Conservation (phyloP, 35 echinoderm and acorn worm species). For the Heliocidaris erythrogramma region DNA sequence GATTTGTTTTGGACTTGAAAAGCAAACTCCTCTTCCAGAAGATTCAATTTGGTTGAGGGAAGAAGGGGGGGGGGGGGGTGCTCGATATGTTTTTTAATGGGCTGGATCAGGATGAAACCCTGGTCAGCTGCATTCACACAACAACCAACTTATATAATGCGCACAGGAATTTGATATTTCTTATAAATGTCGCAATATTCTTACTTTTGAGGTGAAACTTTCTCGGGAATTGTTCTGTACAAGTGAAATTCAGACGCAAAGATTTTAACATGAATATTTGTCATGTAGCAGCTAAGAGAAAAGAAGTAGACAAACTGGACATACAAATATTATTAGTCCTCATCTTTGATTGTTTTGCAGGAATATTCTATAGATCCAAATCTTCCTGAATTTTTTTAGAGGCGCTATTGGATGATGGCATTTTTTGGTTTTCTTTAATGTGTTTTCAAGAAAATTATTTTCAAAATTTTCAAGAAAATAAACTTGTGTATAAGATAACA, state of each 20-base stretch:
- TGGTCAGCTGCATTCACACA: not conserved
- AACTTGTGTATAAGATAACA: not conserved
- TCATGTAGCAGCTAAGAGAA: too few relatives aligned
- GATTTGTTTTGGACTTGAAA: slow-evolving; percentile 42
- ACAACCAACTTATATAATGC: not conserved
- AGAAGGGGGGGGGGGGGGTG: not conserved
- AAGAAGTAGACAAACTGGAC: not conserved
- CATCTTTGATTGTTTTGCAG: not conserved
- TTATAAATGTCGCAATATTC: not conserved
- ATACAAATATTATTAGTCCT: not conserved
- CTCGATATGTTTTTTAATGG: not conserved
- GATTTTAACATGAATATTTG: too few relatives aligned
- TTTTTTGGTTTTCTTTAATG: not conserved
- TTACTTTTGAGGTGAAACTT: too few relatives aligned
- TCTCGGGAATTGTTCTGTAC: too few relatives aligned
- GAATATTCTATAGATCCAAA: not conserved
- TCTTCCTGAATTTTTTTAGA: not conserved
- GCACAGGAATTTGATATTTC: not conserved
- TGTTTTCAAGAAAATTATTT: not conserved
- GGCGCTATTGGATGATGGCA: not conserved
- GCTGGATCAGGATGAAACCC: not conserved
- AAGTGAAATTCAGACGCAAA: too few relatives aligned
- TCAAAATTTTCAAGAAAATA: not conserved
- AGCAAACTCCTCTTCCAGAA: slow-evolving; percentile 11
- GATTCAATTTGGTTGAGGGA: not conserved